These are phyloP conservation scores for Aradophagus sp. DNA, from an alignment of 1,140 invertebrate species.

Conservation along the genomic window DNA sequence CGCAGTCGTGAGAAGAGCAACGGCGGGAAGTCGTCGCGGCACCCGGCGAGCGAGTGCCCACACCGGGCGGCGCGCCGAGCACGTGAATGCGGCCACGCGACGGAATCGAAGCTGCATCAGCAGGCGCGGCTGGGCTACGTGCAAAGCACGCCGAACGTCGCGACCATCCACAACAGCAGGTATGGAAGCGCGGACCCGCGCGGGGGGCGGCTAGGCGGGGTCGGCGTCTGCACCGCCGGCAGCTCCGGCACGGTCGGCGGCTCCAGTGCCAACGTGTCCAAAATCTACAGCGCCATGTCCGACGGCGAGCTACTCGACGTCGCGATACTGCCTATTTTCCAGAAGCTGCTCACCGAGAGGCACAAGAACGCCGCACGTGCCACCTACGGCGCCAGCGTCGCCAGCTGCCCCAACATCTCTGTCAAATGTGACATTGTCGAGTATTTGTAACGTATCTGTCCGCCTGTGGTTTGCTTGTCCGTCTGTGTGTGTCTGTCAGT, in stretches of 20 bases:
- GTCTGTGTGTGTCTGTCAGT: constrained; percentile 38
- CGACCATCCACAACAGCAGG: constrained; percentile 71
- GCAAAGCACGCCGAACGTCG: constrained; percentile 79
- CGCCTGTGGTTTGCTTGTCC: constrained; percentile 37
- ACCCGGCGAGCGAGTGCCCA: constrained; percentile 66
- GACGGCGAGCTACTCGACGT: constrained; percentile 88
- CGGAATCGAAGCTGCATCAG: constrained; percentile 71
- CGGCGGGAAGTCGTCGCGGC: constrained; percentile 47
- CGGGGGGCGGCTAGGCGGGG: constrained; percentile 49
- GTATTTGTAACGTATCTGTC: constrained; percentile 82
- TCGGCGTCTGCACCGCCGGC: constrained; percentile 55
- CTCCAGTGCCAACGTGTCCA: constrained; percentile 70
- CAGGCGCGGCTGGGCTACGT: constrained; percentile 77
- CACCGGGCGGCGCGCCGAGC: constrained; percentile 64
- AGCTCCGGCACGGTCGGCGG: constrained; percentile 61
- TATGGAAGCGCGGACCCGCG: constrained; percentile 65
- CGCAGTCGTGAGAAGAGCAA: constrained; percentile 67
- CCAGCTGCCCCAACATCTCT: constrained; percentile 94
- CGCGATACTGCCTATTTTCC: constrained; percentile 92
- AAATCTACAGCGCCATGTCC: constrained; percentile 86
- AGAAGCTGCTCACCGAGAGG: constrained; percentile 89
- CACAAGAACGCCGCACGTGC: constrained; percentile 80
- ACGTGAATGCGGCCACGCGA: constrained; percentile 65
- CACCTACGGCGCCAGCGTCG: constrained; percentile 82
- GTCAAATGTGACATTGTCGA: constrained; percentile 97